A percentile compares a stretch with the other conserved stretches of the same genome.
Evolutionary conservation across 2,888 invertebrate species (phyloP).

Genomic region (Callimorpha dominula): DNA sequence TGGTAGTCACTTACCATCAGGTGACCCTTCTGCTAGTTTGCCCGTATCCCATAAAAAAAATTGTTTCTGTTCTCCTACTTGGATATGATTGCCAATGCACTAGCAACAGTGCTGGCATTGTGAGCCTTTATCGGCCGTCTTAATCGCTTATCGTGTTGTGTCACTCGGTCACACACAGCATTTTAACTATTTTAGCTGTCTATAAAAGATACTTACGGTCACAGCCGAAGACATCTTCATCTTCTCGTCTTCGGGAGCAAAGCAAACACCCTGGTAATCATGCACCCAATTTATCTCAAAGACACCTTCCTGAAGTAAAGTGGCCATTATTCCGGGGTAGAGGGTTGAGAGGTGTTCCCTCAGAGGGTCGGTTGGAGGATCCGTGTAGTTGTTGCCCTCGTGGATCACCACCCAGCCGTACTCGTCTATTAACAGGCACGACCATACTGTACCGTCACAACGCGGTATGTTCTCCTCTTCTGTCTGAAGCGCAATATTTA

Average conservation of each 20-base stretch:
- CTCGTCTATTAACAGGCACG: constrained; percentile 78
- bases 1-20: too few relatives aligned
- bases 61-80: too few relatives aligned
- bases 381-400: constrained; percentile 55
- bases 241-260: constrained; percentile 58
- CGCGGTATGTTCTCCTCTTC: constrained; percentile 67
- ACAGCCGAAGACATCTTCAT: constrained; percentile 48
- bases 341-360: constrained; percentile 70
- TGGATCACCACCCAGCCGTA: constrained; percentile 77
- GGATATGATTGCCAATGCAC: too few relatives aligned
- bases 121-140: too few relatives aligned
- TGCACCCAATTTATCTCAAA: constrained; percentile 77
- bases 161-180: too few relatives aligned
- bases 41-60: too few relatives aligned
- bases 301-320: constrained; percentile 68
- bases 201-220: constrained; percentile 52
- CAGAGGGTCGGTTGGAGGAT: constrained; percentile 56
- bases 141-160: too few relatives aligned
- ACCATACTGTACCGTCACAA: constrained; percentile 75
- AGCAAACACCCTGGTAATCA: constrained; percentile 81
- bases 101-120: too few relatives aligned
- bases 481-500: constrained; percentile 41
- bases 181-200: background rate
- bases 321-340: constrained; percentile 73
- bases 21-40: too few relatives aligned